Conservation (phyloP, 2,113 vertebrate genomes). For the Notothenia coriiceps region DNA sequence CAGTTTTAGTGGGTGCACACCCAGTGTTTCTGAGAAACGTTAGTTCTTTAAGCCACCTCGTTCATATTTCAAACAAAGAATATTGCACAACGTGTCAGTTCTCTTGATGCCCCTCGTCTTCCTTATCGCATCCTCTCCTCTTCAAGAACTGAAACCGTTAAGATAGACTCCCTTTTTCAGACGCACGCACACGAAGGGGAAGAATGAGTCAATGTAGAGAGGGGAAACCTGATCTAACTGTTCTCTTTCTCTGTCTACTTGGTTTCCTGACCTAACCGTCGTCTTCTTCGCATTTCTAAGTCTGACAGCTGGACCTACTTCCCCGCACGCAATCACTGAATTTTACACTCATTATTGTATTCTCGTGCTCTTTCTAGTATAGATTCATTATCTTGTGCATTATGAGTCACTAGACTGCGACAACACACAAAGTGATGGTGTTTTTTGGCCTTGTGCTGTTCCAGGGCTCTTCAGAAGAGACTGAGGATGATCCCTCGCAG, state of each 20-base stretch:
- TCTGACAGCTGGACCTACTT: slow-evolving; percentile 63
- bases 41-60: slow-evolving; percentile 7
- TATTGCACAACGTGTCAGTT: slow-evolving; percentile 59
- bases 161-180: slow-evolving; percentile 77
- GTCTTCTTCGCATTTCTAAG: slow-evolving; percentile 74
- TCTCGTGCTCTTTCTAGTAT: slow-evolving; percentile 20
- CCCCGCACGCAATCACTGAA: slow-evolving; percentile 46
- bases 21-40: slow-evolving; percentile 53
- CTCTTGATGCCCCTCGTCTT: slow-evolving; percentile 46
- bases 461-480: slow-evolving; percentile 71
- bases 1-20: slow-evolving; percentile 18
- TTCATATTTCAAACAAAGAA: slow-evolving; percentile 16
- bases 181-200: slow-evolving; percentile 70
- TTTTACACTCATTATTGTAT: slow-evolving; percentile 59
- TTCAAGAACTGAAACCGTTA: slow-evolving; percentile 82
- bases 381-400: slow-evolving; percentile 38
- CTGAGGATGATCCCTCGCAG: slow-evolving; percentile 65
- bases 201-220: slow-evolving; percentile 84
- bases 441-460: slow-evolving; percentile 38
- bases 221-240: slow-evolving; percentile 81
- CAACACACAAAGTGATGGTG: slow-evolving; percentile 31
- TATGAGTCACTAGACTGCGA: slow-evolving; percentile 29
- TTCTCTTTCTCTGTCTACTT: slow-evolving; percentile 79
- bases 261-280: slow-evolving; percentile 85
- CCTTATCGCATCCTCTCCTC: slow-evolving; percentile 61